A percentile compares a stretch with the other conserved stretches of the same genome.
Evolutionary conservation across 1,140 invertebrate species (phyloP).

Genomic region (Leguminivora glycinivorella): DNA sequence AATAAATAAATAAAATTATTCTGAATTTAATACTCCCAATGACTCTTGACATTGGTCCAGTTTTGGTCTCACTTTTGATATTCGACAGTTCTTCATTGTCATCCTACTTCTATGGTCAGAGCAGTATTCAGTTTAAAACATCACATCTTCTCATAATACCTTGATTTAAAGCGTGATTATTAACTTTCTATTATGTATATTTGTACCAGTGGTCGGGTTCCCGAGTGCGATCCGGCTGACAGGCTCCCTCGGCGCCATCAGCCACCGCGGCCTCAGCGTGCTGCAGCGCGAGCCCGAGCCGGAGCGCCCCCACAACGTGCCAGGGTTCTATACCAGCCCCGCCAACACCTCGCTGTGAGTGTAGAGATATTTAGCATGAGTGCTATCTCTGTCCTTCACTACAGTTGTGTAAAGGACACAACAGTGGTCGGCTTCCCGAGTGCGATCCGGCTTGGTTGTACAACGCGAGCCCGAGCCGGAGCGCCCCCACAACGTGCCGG

Average conservation of each 20-base stretch:
- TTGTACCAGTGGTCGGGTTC: slow-evolving; percentile 50
- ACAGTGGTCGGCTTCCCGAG: slow-evolving; percentile 50
- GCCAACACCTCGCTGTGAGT: slow-evolving; percentile 55
- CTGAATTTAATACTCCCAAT: too few relatives aligned
- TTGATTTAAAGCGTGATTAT: background rate
- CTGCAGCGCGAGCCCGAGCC: slow-evolving; percentile 48
- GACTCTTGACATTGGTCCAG: too few relatives aligned
- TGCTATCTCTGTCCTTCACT: too few relatives aligned
- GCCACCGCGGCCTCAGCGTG: slow-evolving; percentile 53
- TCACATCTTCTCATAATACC: background rate
- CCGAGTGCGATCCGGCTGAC: slow-evolving; percentile 55
- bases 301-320: slow-evolving; percentile 68
- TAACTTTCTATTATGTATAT: too few relatives aligned
- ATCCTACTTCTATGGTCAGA: too few relatives aligned
- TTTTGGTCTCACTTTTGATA: too few relatives aligned
- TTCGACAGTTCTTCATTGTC: too few relatives aligned
- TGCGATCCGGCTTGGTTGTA: slow-evolving; percentile 52
- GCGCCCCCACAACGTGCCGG: slow-evolving; percentile 69
- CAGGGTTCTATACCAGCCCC: slow-evolving; percentile 63
- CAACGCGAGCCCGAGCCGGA: slow-evolving; percentile 50
- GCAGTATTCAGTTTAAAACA: too few relatives aligned
- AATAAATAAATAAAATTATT: too few relatives aligned
- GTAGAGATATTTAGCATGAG: too few relatives aligned
- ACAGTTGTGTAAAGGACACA: too few relatives aligned
- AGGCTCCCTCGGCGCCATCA: slow-evolving; percentile 68